Evolutionary conservation across 1,140 invertebrate genomes (phyloP).

Genomic region (Eufriesea mexicana): DNA sequence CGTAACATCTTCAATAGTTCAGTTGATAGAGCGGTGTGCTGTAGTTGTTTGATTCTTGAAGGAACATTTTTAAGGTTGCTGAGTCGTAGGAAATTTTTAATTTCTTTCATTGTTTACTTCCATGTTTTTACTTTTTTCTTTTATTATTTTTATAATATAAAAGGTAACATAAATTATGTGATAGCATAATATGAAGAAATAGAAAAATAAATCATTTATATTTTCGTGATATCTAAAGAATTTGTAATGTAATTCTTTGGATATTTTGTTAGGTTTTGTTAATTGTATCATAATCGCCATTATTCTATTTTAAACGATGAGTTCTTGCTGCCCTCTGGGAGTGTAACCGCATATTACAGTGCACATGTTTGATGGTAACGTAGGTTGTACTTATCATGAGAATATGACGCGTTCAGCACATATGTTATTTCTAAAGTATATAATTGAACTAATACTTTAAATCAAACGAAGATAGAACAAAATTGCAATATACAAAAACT

Average conservation of each 20-base stretch:
- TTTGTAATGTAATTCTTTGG: neutral
- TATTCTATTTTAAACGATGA: neutral
- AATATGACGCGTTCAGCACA: too few relatives aligned
- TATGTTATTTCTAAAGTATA: neutral
- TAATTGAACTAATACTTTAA: neutral
- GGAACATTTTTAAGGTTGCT: slow-evolving; percentile 79
- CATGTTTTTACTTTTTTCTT: slow-evolving; percentile 16
- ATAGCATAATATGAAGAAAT: neutral
- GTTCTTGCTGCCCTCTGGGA: slow-evolving; percentile 43
- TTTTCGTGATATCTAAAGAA: neutral
- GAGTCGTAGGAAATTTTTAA: slow-evolving; percentile 69
- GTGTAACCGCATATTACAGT: slow-evolving; percentile 16
- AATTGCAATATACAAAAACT: neutral
- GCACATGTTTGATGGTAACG: slow-evolving; percentile 15
- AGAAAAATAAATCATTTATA: neutral
- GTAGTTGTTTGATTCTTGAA: slow-evolving; percentile 83
- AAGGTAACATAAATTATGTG: neutral
- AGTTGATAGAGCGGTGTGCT: slow-evolving; percentile 95
- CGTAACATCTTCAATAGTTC: slow-evolving; percentile 85
- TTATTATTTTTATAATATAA: neutral
- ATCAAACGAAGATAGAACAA: neutral
- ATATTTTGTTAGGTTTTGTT: neutral
- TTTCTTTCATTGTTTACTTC: neutral
- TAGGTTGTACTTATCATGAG: neutral
- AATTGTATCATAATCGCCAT: neutral